These are phyloP conservation scores for Orchestia grillus DNA, from an alignment of 1,140 invertebrate genomes.

Conservation along the genomic window DNA sequence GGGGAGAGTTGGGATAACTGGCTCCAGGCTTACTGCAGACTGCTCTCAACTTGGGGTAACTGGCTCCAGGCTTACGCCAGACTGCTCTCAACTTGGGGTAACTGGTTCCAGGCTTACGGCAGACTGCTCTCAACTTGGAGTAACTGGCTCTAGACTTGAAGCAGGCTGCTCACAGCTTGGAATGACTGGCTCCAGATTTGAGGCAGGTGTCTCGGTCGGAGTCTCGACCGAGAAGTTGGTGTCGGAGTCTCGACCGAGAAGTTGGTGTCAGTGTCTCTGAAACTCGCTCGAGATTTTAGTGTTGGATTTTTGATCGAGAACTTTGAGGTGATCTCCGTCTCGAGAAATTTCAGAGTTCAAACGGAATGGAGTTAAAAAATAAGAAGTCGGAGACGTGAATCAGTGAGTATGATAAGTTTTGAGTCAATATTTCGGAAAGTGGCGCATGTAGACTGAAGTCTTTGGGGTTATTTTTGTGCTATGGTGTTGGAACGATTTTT, in stretches of 20 bases:
- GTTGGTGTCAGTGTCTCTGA: too few species aligned
- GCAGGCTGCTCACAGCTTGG: neutral
- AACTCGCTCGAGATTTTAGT: too few species aligned
- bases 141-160: neutral
- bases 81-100: neutral
- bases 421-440: too few species aligned
- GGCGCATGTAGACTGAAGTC: too few species aligned
- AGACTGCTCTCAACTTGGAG: neutral
- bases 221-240: too few species aligned
- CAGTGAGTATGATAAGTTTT: too few species aligned
- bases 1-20: neutral
- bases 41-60: neutral
- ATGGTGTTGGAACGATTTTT: too few species aligned
- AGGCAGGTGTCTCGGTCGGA: neutral
- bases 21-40: neutral
- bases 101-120: neutral
- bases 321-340: neutral
- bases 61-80: neutral
- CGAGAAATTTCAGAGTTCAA: neutral
- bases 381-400: neutral
- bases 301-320: too few species aligned
- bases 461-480: too few species aligned
- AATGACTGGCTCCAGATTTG: neutral
- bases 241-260: too few species aligned
- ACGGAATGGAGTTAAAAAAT: neutral